Base-by-base conservation (phyloP, 2,113 vertebrate species). In the Sterna hirundo region DNA sequence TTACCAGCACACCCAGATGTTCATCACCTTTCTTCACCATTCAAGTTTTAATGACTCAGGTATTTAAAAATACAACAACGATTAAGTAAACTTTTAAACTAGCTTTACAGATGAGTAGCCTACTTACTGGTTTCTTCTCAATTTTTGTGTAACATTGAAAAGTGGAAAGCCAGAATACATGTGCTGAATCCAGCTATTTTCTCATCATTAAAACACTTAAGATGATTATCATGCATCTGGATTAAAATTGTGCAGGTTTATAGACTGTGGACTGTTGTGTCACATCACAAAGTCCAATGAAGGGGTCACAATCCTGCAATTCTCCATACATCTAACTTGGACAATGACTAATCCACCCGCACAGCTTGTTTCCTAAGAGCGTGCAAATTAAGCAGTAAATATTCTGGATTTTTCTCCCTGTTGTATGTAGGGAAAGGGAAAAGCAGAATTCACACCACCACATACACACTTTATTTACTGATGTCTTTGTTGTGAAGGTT, bases 281-380 rank as follows among this genome's bases (percentile, higher is more conserved):
- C 18, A 47, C 36, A 77, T 20, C 36, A 42, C 16, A 42, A 78
- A 69, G 6, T 47, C 32, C 32, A 77, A 5, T 15, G 22, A 44
- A 0, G 0, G 16, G 12, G 15, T 69, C 18, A 32, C 40, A 92
- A 10, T 52, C 40, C 42, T 47, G 4, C 10, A 79, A 17, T 54
- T 62, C 30, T 17, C 34, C 69, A 32, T 15, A 38, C 3, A 55
- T 34, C 7, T 26, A 3, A 76, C 64, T 66, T 44, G 4, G 27
- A 69, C 10, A 60, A 5, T 3, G 22, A n/a, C 32, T 34, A 68
- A 26, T 32, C 8, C 16, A 77, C 2, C 3, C 1, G 0, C 11
- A 52, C 2, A 32, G 13, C 36, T 49, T 90, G 4, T 76, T 85
- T 69, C 15, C 18, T 69, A 69, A 57, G 16, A 70, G 7, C 10